phyloP scores from a whole-genome alignment of 2,113 vertebrate genomes.

The Cisticola juncidis region DNA sequence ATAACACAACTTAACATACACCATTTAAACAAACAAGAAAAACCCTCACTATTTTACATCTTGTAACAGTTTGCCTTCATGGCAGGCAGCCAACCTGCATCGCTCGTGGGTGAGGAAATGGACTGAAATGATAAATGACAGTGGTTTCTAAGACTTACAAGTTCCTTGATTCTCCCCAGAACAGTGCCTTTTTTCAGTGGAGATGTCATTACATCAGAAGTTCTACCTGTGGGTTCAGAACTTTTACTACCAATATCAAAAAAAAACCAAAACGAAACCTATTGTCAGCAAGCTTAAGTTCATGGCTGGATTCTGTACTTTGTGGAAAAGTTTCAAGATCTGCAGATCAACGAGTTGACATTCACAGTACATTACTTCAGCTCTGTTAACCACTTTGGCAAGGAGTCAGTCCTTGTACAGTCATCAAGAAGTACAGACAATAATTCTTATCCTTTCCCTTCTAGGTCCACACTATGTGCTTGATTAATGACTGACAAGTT shows the following conservation, averaged over 20 bases:
- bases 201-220: not conserved
- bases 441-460: not conserved
- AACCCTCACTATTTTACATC: not conserved
- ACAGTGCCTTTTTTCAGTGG: not conserved
- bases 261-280: not conserved
- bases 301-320: not conserved
- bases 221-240: not conserved
- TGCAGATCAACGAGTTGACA: not conserved
- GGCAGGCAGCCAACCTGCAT: not conserved
- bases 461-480: not conserved
- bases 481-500: not conserved
- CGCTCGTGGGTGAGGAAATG: not conserved
- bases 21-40: not conserved
- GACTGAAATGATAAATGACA: not conserved
- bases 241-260: not conserved
- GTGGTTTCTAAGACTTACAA: not conserved
- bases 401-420: not conserved
- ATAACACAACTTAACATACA: not conserved
- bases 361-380: not conserved
- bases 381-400: not conserved
- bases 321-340: not conserved
- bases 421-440: not conserved
- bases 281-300: not conserved
- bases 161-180: not conserved
- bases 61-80: not conserved